These are phyloP conservation scores for Amblyjoppa proteus DNA, from an alignment of 2,888 invertebrate genomes.

Conservation along the genomic window DNA sequence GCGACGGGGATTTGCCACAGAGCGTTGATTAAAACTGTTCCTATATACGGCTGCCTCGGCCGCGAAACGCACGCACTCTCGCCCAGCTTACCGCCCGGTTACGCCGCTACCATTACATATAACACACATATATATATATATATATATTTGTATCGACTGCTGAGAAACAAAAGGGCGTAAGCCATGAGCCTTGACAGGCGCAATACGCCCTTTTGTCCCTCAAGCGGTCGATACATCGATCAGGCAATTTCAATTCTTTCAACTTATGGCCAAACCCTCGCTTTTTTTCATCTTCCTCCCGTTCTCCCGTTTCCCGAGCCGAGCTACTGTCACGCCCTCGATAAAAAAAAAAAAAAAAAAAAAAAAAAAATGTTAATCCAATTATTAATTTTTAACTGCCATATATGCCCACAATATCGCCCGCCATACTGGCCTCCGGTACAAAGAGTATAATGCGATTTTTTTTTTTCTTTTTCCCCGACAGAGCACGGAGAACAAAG, in stretches of 20 bases:
- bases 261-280: slow-evolving; percentile 1
- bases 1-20: slow-evolving; percentile 78
- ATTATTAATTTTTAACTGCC: slow-evolving; percentile 61
- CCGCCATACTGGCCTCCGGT: slow-evolving; percentile 4
- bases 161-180: not conserved
- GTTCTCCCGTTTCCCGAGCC: not conserved
- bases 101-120: slow-evolving; percentile 40
- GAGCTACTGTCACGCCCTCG: not conserved
- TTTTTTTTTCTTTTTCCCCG: slow-evolving; percentile 4
- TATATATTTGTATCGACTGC: slow-evolving; percentile 34
- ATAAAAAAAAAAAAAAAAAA: not conserved
- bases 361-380: slow-evolving; percentile 12
- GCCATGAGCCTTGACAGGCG: too few species aligned
- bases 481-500: slow-evolving; percentile 71
- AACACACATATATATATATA: slow-evolving; percentile 44
- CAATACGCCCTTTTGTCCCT: not conserved
- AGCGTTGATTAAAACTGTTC: slow-evolving; percentile 83
- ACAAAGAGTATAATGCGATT: slow-evolving; percentile 31
- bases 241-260: slow-evolving; percentile 42
- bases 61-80: slow-evolving; percentile 39
- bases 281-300: slow-evolving; percentile 59
- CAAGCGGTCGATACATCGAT: not conserved
- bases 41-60: slow-evolving; percentile 76
- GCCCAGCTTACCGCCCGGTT: slow-evolving; percentile 35
- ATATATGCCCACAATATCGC: slow-evolving; percentile 16